A percentile compares a stretch with the other conserved stretches of the same genome.
These are phyloP conservation scores for Sweltsa coloradensis DNA, from an alignment of 1,140 invertebrate species.

Conservation along the genomic window DNA sequence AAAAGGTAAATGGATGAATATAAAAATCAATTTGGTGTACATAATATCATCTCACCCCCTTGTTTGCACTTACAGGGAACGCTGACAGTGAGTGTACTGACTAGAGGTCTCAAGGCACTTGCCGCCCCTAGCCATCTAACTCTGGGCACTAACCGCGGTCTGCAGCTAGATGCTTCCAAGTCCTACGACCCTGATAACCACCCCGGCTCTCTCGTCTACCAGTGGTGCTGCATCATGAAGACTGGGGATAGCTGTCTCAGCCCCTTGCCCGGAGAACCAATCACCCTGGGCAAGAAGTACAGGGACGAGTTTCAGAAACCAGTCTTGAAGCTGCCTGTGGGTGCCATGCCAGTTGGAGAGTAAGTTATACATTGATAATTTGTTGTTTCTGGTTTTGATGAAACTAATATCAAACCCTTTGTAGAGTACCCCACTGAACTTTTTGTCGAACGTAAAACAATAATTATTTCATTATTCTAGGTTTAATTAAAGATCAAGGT, in stretches of 20 bases:
- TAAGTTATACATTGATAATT: too few relatives aligned
- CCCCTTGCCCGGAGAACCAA: not conserved
- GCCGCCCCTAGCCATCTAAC: slow-evolving; percentile 2
- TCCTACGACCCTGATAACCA: slow-evolving; percentile 5
- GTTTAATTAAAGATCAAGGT: too few relatives aligned
- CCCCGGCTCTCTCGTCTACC: slow-evolving; percentile 1
- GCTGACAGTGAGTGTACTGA: not conserved
- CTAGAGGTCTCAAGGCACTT: not conserved
- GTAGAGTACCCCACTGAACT: too few relatives aligned
- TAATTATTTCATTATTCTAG: too few relatives aligned
- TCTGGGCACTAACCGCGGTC: slow-evolving; percentile 6
- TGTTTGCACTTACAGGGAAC: not conserved
- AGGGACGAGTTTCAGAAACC: not conserved
- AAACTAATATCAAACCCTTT: too few relatives aligned
- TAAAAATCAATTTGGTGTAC: too few relatives aligned
- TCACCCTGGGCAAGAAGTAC: not conserved
- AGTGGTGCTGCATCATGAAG: slow-evolving; percentile 4
- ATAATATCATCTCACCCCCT: too few relatives aligned
- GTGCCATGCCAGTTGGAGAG: slow-evolving; percentile 9
- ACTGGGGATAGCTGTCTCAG: not conserved
- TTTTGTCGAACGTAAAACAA: too few relatives aligned
- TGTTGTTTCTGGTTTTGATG: too few relatives aligned
- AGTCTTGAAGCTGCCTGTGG: slow-evolving; percentile 1
- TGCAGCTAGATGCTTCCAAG: slow-evolving; percentile 9
- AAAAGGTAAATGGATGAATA: too few relatives aligned